A percentile compares a stretch with the other conserved stretches of the same genome.
These are phyloP conservation scores for Spinus pinus DNA, from an alignment of 2,797 vertebrate species.

Conservation along the genomic window DNA sequence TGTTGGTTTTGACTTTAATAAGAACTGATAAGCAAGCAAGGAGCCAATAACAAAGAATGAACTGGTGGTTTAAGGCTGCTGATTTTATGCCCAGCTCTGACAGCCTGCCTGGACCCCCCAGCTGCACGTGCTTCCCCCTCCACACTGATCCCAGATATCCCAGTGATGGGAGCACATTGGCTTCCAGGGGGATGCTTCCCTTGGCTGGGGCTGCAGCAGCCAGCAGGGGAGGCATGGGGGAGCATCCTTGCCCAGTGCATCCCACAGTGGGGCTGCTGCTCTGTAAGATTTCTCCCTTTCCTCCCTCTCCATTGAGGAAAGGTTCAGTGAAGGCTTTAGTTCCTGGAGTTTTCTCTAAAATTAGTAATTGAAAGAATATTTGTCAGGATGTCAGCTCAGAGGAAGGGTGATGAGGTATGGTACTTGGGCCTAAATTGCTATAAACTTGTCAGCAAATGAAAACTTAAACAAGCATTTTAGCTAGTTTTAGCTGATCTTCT, in stretches of 20 bases:
- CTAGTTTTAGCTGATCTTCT: not conserved
- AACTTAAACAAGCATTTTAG: not conserved
- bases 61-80: not conserved
- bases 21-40: not conserved
- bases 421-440: not conserved
- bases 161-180: rapidly evolving
- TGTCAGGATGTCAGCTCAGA: not conserved
- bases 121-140: not conserved
- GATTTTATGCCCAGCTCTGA: not conserved
- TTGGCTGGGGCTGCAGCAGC: not conserved
- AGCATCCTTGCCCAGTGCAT: not conserved
- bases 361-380: not conserved
- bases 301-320: not conserved
- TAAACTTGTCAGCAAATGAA: not conserved
- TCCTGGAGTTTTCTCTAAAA: not conserved
- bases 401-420: not conserved
- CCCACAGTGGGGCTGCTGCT: not conserved
- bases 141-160: rapidly evolving
- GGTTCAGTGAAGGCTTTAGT: not conserved
- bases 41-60: not conserved
- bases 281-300: not conserved
- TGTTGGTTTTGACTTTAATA: not conserved
- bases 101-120: not conserved
- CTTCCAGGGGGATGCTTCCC: not conserved
- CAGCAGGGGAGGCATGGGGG: not conserved